Evolutionary conservation across 2,113 vertebrate genomes (phyloP).

Genomic region (Scalopus aquaticus): DNA sequence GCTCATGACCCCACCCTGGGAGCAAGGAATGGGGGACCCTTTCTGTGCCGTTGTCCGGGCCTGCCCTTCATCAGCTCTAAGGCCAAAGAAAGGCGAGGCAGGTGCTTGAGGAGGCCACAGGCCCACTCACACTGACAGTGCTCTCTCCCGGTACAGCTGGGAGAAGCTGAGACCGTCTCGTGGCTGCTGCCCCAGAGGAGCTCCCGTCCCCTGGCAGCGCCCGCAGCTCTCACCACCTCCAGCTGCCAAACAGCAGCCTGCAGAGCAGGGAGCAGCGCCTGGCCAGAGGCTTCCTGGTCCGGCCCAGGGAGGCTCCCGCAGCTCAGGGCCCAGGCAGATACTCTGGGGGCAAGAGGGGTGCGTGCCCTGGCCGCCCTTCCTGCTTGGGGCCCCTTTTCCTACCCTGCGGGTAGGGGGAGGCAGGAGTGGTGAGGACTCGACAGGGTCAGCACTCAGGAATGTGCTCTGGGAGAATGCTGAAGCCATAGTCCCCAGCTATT

Average conservation of each 20-base stretch:
- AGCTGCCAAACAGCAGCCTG: conserved; percentile 68
- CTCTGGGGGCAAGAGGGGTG: not conserved
- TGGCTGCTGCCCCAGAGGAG: not conserved
- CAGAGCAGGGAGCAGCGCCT: not conserved
- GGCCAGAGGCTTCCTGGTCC: not conserved
- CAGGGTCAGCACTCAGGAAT: conserved; percentile 74
- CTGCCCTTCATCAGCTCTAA: not conserved
- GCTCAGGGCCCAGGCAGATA: not conserved
- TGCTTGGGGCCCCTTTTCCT: not conserved
- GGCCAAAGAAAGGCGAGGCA: conserved; percentile 59
- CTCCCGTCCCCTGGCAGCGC: conserved; percentile 10
- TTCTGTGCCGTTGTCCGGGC: not conserved
- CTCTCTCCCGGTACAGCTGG: not conserved
- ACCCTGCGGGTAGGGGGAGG: not conserved
- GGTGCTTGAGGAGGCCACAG: not conserved
- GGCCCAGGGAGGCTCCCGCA: not conserved
- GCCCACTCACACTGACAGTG: not conserved
- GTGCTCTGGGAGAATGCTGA: conserved; percentile 62
- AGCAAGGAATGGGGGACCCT: not conserved
- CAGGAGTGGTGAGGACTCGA: not conserved
- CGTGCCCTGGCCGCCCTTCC: not conserved
- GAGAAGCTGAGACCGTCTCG: not conserved
- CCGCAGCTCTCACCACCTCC: conserved; percentile 15
- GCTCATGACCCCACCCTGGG: not conserved
- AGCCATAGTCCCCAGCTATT: conserved; percentile 72